These are phyloP conservation scores for Pyrrhia umbra DNA, from an alignment of 2,888 invertebrate genomes.

Conservation along the genomic window DNA sequence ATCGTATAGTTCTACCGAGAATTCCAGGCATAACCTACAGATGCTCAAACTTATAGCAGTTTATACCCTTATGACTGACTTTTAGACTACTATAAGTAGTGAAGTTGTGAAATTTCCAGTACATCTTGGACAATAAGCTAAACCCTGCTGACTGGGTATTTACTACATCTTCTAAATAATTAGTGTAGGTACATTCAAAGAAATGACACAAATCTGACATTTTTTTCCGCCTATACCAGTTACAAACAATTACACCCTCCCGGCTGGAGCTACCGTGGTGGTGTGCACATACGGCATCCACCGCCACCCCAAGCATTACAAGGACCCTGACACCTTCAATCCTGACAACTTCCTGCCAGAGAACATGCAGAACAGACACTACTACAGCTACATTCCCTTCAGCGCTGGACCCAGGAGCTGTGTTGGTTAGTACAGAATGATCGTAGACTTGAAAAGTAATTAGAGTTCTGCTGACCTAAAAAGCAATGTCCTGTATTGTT, in stretches of 20 bases:
- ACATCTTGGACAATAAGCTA: no score
- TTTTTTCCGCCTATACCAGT: conserved; percentile 72
- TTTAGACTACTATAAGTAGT: no score
- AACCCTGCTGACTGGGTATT: no score
- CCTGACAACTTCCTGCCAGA: conserved; percentile 95
- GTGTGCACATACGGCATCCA: conserved; percentile 92
- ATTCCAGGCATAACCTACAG: no score
- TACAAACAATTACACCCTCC: conserved; percentile 91
- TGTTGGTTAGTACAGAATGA: conserved; percentile 89
- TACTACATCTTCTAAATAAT: no score
- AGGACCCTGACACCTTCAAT: conserved; percentile 93
- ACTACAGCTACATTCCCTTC: conserved; percentile 95
- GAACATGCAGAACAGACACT: conserved; percentile 93
- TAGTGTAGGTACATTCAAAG: background rate
- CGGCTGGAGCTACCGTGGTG: conserved; percentile 93
- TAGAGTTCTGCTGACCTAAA: background rate
- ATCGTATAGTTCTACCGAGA: no score
- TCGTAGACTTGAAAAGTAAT: background rate
- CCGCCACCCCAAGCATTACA: conserved; percentile 91
- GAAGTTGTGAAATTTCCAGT: no score
- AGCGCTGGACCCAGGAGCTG: conserved; percentile 95
- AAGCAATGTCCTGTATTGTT: background rate
- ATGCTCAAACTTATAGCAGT: no score
- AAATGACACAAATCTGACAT: background rate
- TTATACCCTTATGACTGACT: no score